Evolutionary conservation across 2,797 vertebrate species (phyloP).

Genomic region (Mionectes olivaceus): DNA sequence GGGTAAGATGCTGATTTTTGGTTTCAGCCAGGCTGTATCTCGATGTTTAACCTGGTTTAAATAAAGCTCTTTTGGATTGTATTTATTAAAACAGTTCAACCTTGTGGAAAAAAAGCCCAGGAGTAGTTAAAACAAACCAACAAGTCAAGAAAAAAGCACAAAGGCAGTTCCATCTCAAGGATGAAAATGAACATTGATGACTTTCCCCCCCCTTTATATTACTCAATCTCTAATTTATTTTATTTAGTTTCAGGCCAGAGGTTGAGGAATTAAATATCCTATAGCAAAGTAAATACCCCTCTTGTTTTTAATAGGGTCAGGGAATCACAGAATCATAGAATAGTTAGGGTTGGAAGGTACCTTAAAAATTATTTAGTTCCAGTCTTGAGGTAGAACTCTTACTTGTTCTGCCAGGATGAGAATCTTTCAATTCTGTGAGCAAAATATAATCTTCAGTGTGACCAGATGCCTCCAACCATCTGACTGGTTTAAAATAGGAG

Average conservation of each 20-base stretch:
- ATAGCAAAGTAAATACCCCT: not conserved
- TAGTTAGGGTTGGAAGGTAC: not conserved
- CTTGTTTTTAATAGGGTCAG: not conserved
- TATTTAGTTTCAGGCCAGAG: not conserved
- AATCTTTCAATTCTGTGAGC: not conserved
- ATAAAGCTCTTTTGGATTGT: not conserved
- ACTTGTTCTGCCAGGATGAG: not conserved
- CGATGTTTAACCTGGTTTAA: not conserved
- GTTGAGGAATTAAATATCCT: not conserved
- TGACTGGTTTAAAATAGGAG: slow-evolving; percentile 11
- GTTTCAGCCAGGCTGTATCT: not conserved
- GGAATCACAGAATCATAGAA: not conserved
- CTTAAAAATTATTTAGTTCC: not conserved
- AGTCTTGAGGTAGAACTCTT: not conserved
- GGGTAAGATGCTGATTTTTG: not conserved
- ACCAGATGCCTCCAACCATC: not conserved
- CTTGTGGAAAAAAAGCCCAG: not conserved
- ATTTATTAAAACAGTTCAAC: not conserved
- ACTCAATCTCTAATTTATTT: not conserved
- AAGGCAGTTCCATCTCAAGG: not conserved
- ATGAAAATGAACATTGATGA: not conserved
- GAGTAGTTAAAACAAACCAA: not conserved
- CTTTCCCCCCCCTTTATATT: not conserved
- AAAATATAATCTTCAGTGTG: not conserved
- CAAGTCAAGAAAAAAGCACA: rapidly evolving